These are phyloP conservation scores for Epizoanthus fatuus DNA, from an alignment of 92 coral and sea anemone genomes.

Conservation along the genomic window DNA sequence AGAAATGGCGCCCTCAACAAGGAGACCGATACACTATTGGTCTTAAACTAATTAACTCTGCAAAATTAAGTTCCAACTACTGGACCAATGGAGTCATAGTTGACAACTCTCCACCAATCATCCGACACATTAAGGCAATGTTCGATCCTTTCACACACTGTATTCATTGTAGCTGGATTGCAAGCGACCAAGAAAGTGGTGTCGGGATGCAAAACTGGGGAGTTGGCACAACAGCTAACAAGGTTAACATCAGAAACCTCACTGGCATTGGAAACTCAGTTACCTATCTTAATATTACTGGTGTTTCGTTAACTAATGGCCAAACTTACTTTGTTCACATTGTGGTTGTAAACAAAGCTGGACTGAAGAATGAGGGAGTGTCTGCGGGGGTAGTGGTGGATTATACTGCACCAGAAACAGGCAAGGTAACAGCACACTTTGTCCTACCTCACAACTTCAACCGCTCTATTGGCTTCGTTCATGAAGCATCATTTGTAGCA, in stretches of 20 bases:
- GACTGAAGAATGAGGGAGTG: conserved; percentile 55
- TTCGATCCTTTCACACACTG: conserved; percentile 49
- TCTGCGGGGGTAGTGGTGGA: conserved; percentile 82
- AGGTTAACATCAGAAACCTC: conserved; percentile 58
- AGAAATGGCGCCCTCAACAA: too few relatives aligned
- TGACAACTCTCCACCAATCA: conserved; percentile 83
- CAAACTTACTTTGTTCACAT: conserved; percentile 69
- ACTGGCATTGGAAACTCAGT: conserved; percentile 42
- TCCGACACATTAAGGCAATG: conserved; percentile 43
- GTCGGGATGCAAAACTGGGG: conserved; percentile 67
- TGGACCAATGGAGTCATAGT: conserved; percentile 85
- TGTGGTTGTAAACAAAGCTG: conserved; percentile 68
- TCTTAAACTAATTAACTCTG: conserved; percentile 72
- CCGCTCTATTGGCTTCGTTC: conserved; percentile 64
- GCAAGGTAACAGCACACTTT: conserved; percentile 68
- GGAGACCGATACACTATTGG: conserved; percentile 61
- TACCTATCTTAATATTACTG: conserved; percentile 41
- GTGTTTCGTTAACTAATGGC: conserved; percentile 54
- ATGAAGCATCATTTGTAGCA: conserved; percentile 72
- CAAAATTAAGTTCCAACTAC: conserved; percentile 55
- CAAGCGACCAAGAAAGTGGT: conserved; percentile 78
- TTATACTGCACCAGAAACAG: conserved; percentile 78
- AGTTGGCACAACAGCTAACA: conserved; percentile 64
- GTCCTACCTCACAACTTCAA: conserved; percentile 74
- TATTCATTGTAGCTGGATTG: conserved; percentile 58